Evolutionary conservation across 2,113 vertebrate genomes (phyloP), one percentile per base, ranked within the genome.

Genomic region (Australoheros scitulus): DNA sequence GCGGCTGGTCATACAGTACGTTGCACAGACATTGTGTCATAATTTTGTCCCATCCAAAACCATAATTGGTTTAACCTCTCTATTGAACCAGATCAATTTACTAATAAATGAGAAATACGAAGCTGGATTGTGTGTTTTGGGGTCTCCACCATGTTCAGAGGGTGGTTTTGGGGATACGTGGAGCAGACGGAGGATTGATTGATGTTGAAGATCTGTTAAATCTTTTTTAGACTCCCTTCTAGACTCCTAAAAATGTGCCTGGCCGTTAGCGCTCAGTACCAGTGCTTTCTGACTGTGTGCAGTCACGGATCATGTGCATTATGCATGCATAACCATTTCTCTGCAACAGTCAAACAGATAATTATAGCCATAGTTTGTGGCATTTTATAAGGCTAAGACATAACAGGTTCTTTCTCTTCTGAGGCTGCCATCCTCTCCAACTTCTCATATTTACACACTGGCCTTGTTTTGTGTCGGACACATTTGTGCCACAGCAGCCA

Each of bases 11-110:
- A 76, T 85, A 3, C 36, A 10, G 36, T 38, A 83, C 90, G 90
- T 94, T 92, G 84, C 94, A 90, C 76, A 82, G 70, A 80, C 80
- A 88, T 92, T 95, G 94, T 95, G 93, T 96, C 94, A 95, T 95
- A 92, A 94, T 91, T 92, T 93, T 92, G 89, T 91, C 83, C 80
- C 57, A 91, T 94, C 93, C 94, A 94, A 90, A 90, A 56, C 47
- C 88, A 79, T 95, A 95, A 95, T 95, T 81, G 93, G 85, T 94
- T 96, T 95, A 95, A 95, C 95, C 91, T 93, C 61, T 83, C 34
- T 86, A 86, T 89, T 86, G 81, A 92, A 87, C 83, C 90, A 85
- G 91, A 94, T 95, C 95, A 59, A 83, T 91, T 95, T 94, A 94
- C 92, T 88, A 88, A 93, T 93, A 89, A 81, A 85, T 79, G 7